Base-by-base conservation (phyloP, 2,888 invertebrate genomes). In the Vesta saturnalis region DNA sequence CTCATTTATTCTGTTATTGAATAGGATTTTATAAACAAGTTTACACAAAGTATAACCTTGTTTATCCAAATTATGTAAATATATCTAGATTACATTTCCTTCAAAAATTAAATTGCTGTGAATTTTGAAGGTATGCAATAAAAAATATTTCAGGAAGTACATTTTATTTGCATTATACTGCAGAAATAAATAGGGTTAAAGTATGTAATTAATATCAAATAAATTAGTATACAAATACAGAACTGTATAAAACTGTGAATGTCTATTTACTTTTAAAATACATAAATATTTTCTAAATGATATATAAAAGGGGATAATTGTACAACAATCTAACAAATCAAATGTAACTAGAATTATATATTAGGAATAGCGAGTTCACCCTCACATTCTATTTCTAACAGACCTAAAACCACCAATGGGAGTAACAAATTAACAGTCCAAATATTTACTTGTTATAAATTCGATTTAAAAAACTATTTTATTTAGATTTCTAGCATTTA, bases 401-500 rank as follows among this genome's bases (percentile, higher is more conserved):
- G 15, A 22, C 43, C 3, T 19, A 52, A 52, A 21, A 52, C 12
- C 52, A 12, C 19, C 47, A 52, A 52, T 55, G 23, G 43, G 23
- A 46, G 30, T 54, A 65, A 65, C 30, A 60, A 60, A 60, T 19
- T 56, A 64, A 64, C 64, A 64, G 59, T 59, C 64, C 64, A 64
- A 58, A 63, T 19, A 22, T 52, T 46, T 52, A 52, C 58, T 30
- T n/a, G 64, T 64, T 70, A 67, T 56, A 70, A 67, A 70, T 64
- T 67, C 66, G 23, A 22, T 59, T 67, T 67, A 70, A 47, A 67
- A 70, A 70, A 70, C 70, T 67, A 70, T 70, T 63, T 58, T 49
- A 67, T 70, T 69, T 62, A 66, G 54, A 62, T 43, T 70, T 62
- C 67, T 70, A 64, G 47, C 49, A 61, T 60, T 70, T 70, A 64